Conservation (phyloP, 1,140 invertebrate genomes). For the Drosophila jambulina region DNA sequence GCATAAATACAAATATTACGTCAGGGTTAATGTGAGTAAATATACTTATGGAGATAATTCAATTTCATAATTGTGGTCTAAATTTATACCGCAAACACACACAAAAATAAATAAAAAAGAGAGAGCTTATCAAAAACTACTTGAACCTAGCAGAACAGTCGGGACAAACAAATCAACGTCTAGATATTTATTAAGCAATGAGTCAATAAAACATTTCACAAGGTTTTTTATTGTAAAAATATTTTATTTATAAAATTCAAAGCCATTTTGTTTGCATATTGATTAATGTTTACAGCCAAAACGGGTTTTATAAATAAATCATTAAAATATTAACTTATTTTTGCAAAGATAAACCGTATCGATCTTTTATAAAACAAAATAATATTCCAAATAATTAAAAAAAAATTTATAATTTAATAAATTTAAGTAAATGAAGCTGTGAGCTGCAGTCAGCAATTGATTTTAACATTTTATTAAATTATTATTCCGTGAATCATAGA, state of each 20-base stretch:
- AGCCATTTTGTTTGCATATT: not conserved
- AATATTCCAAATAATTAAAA: no score
- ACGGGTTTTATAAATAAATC: no score
- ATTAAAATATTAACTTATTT: no score
- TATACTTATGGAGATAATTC: not conserved
- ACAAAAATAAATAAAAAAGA: not conserved
- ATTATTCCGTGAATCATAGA: not conserved
- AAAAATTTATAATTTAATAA: no score
- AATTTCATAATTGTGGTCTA: slow-evolving; percentile 27
- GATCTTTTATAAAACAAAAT: no score
- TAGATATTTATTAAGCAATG: not conserved
- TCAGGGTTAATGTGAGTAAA: slow-evolving; percentile 11
- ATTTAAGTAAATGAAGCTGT: no score
- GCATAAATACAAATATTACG: slow-evolving; percentile 28
- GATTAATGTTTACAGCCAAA: not conserved
- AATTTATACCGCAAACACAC: slow-evolving; percentile 16
- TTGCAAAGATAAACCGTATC: no score
- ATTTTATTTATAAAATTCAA: not conserved
- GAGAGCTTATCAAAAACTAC: not conserved
- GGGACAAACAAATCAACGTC: not conserved
- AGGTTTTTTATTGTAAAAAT: not conserved
- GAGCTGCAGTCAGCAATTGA: no score
- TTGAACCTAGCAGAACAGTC: slow-evolving; percentile 12
- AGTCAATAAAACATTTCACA: not conserved
- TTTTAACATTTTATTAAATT: no score